Evolutionary conservation across 2,888 invertebrate species (phyloP).

Genomic region (Sylvicola fuscatus): DNA sequence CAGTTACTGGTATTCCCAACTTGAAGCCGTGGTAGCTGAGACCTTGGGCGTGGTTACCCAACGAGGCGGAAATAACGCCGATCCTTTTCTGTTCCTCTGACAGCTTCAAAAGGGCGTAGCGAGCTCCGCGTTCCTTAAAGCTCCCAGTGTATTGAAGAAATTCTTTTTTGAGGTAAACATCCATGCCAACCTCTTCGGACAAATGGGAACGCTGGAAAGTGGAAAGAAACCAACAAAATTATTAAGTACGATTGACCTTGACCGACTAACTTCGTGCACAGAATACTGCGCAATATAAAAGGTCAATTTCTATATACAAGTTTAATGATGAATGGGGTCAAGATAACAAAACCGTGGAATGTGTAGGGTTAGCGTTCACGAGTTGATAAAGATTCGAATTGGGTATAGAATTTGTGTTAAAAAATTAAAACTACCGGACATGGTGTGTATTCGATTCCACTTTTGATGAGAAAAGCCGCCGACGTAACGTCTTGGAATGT

Average conservation of each 20-base stretch:
- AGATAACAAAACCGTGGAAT: not conserved
- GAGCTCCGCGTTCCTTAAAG: constrained; percentile 87
- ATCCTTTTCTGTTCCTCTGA: constrained; percentile 42
- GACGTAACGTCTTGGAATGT: constrained; percentile 74
- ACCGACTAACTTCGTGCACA: no score
- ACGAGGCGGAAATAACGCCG: constrained; percentile 83
- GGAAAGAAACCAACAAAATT: constrained; percentile 4
- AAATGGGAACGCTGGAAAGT: constrained; percentile 54
- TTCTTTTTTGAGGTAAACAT: constrained; percentile 84
- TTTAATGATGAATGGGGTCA: not conserved
- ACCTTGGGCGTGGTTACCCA: constrained; percentile 82
- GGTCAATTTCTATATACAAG: no score
- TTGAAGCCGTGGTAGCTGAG: constrained; percentile 58
- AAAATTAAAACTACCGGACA: constrained; percentile 42
- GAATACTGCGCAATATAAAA: no score
- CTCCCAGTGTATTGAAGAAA: constrained; percentile 89
- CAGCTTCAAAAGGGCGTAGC: constrained; percentile 62
- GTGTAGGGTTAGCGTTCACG: not conserved
- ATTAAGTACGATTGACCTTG: no score
- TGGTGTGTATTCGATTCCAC: constrained; percentile 64
- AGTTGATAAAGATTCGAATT: not conserved
- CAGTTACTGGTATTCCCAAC: constrained; percentile 49
- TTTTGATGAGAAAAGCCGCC: constrained; percentile 72
- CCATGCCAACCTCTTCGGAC: constrained; percentile 57
- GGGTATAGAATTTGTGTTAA: no score